Conservation (phyloP, 2,888 invertebrate species). For the Eupithecia pulchellata region DNA sequence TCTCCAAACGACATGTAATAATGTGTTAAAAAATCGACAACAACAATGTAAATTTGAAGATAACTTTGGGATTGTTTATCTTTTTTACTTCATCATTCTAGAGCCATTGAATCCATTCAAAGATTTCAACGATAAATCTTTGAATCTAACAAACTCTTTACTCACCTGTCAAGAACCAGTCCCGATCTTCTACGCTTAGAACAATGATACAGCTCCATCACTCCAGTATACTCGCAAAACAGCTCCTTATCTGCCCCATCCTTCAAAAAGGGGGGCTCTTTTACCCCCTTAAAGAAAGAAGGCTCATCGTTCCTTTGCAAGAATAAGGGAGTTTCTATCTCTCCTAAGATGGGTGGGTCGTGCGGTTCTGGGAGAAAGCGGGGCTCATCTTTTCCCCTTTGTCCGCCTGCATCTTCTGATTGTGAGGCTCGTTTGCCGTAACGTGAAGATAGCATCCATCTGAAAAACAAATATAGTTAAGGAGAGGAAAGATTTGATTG, state of each 20-base stretch:
- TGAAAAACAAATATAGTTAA: constrained; percentile 32
- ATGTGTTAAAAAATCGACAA: no score
- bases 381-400: not conserved
- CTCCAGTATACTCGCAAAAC: constrained; percentile 60
- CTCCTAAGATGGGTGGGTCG: not conserved
- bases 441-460: constrained; percentile 70
- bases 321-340: constrained; percentile 8
- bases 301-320: not conserved
- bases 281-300: not conserved
- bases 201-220: constrained; percentile 58
- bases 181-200: constrained; percentile 6
- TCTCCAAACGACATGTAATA: no score
- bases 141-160: no score
- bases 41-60: no score
- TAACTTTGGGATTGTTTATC: no score
- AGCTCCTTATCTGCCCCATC: constrained; percentile 19
- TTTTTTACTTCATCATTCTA: no score
- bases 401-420: not conserved
- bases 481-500: no score
- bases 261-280: constrained; percentile 9
- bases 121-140: no score
- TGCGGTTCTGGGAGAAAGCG: not conserved
- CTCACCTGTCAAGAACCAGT: not conserved
- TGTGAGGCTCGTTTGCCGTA: constrained; percentile 68
- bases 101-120: no score